Evolutionary conservation across 37 sponge, comb jelly and placozoan species (phyloP).

Genomic region (Oscarella lobularis): DNA sequence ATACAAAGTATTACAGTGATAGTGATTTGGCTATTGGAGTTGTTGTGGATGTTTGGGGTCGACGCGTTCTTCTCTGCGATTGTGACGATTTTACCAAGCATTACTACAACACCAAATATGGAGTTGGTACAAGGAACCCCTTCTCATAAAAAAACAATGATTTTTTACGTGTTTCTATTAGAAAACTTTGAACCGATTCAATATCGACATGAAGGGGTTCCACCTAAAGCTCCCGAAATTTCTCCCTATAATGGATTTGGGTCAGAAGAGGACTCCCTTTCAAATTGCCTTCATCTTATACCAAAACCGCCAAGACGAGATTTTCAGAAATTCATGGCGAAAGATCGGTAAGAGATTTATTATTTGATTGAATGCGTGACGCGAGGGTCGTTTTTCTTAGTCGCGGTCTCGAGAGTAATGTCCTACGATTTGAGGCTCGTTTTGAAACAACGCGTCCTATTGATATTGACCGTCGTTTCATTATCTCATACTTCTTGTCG

Average conservation of each 20-base stretch:
- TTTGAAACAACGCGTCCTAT: slow-evolving; percentile 78
- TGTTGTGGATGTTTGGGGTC: slow-evolving; percentile 82
- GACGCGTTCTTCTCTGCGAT: slow-evolving; percentile 72
- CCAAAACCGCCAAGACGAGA: slow-evolving; percentile 91
- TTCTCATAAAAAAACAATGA: background rate
- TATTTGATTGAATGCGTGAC: background rate
- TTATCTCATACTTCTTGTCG: slow-evolving; percentile 80
- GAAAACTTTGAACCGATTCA: slow-evolving; percentile 51
- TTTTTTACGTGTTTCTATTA: slow-evolving; percentile 5
- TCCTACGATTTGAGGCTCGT: slow-evolving; percentile 78
- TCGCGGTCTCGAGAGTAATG: slow-evolving; percentile 89
- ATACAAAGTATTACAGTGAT: slow-evolving; percentile 64
- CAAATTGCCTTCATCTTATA: slow-evolving; percentile 75
- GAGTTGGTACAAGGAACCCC: slow-evolving; percentile 34
- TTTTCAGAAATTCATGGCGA: slow-evolving; percentile 88
- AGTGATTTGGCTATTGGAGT: slow-evolving; percentile 71
- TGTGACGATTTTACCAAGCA: slow-evolving; percentile 92
- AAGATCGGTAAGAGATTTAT: slow-evolving; percentile 58
- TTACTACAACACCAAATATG: slow-evolving; percentile 79
- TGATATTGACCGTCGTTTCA: slow-evolving; percentile 86
- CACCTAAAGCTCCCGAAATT: slow-evolving; percentile 22
- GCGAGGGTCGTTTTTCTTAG: slow-evolving; percentile 15
- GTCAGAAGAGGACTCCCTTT: slow-evolving; percentile 83
- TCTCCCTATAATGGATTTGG: slow-evolving; percentile 96
- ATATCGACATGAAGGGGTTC: slow-evolving; percentile 21